Evolutionary conservation across 2,888 invertebrate species (phyloP).

Genomic region (Acleris emargana): DNA sequence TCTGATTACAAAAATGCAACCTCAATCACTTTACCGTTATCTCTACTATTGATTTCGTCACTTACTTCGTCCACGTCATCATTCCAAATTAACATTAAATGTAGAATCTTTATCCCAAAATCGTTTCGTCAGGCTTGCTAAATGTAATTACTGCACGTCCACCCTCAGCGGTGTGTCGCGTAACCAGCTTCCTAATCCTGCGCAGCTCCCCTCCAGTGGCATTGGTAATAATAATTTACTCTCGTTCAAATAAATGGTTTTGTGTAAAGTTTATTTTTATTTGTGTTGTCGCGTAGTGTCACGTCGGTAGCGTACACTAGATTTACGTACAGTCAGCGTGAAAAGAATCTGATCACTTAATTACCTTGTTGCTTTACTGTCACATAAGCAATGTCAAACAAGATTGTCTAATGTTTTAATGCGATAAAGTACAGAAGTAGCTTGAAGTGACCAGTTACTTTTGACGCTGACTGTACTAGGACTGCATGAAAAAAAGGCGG

Average conservation of each 20-base stretch:
- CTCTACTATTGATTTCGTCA: too few relatives aligned
- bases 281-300: neutral
- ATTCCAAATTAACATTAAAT: neutral
- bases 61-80: neutral
- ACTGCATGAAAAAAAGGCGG: neutral
- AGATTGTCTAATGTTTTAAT: too few relatives aligned
- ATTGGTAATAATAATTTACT: slow-evolving; percentile 26
- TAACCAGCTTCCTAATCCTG: slow-evolving; percentile 56
- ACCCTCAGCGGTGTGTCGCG: slow-evolving; percentile 57
- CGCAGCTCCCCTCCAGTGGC: slow-evolving; percentile 36
- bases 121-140: slow-evolving; percentile 22
- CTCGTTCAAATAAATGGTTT: slow-evolving; percentile 24
- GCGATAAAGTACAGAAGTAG: too few relatives aligned
- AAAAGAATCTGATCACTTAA: too few relatives aligned
- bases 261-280: slow-evolving; percentile 4
- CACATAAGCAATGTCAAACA: too few relatives aligned
- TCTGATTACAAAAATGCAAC: too few relatives aligned
- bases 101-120: neutral
- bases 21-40: too few relatives aligned
- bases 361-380: too few relatives aligned
- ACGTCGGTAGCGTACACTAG: neutral
- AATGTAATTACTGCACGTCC: slow-evolving; percentile 40
- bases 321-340: too few relatives aligned
- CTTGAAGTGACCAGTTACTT: too few relatives aligned
- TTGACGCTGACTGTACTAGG: too few relatives aligned